Percentiles rank a stretch among this genome's conserved stretches.
Conservation (phyloP, 1,140 invertebrate genomes). For the Drosophila bocqueti region DNA sequence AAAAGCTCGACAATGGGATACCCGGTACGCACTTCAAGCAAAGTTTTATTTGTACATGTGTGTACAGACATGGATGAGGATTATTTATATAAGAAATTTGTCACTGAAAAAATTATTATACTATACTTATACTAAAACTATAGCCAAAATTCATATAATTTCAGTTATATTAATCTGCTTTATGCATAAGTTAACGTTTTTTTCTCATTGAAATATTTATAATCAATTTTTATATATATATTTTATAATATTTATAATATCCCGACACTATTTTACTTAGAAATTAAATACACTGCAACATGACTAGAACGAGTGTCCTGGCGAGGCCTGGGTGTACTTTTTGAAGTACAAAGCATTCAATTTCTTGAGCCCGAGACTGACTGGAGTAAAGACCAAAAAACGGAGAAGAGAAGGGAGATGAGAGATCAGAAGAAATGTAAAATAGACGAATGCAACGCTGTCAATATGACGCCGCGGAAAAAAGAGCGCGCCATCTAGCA, state of each 20-base stretch:
- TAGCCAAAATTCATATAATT: neutral
- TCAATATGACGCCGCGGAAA: constrained; percentile 10
- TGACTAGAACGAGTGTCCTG: neutral
- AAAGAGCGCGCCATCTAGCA: neutral
- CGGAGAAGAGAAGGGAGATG: no score
- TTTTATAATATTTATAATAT: no score
- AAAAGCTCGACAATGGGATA: constrained; percentile 1
- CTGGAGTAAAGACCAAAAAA: neutral
- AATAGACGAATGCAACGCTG: neutral
- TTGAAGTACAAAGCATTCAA: neutral
- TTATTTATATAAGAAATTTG: no score
- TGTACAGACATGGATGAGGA: no score
- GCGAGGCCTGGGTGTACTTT: neutral
- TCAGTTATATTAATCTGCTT: no score
- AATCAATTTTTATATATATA: no score
- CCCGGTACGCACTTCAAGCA: neutral
- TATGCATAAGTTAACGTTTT: no score
- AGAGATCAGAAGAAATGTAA: neutral
- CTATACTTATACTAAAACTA: no score
- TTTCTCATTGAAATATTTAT: no score
- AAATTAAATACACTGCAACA: neutral
- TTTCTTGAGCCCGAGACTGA: neutral
- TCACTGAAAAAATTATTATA: no score
- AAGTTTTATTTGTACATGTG: neutral
- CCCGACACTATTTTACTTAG: no score